These are phyloP conservation scores for Drosophila neocordata DNA, from an alignment of 1,140 invertebrate species.

Conservation along the genomic window DNA sequence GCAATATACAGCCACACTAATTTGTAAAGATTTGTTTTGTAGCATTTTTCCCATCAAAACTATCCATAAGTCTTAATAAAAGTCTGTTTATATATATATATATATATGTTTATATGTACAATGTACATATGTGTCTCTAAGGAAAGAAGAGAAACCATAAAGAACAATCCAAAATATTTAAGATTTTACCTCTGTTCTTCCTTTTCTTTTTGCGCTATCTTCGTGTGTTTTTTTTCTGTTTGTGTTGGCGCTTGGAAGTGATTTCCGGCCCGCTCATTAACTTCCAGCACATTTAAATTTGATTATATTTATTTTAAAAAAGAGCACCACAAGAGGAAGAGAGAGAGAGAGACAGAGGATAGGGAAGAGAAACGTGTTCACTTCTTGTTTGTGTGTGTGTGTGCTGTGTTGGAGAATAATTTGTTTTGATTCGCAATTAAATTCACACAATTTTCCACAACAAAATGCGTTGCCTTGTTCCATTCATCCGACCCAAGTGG, in stretches of 20 bases:
- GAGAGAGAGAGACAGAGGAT: not conserved
- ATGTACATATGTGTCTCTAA: too few relatives aligned
- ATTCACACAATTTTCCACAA: constrained; percentile 38
- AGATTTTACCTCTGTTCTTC: not conserved
- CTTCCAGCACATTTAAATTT: constrained; percentile 48
- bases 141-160: not conserved
- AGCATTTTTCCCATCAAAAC: not conserved
- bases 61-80: too few relatives aligned
- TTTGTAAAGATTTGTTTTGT: not conserved
- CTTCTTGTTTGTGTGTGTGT: not conserved
- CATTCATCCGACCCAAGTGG: not conserved
- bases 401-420: constrained; percentile 1
- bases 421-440: constrained; percentile 61
- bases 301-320: constrained; percentile 64
- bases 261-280: constrained; percentile 72
- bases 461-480: not conserved
- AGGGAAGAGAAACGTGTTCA: not conserved
- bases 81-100: too few relatives aligned
- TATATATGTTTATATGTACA: too few relatives aligned
- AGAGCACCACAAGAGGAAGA: not conserved
- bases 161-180: not conserved
- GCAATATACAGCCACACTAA: constrained; percentile 1
- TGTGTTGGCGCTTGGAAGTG: constrained; percentile 49
- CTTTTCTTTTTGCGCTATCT: not conserved
- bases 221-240: constrained; percentile 2